A percentile compares a stretch with the other conserved stretches of the same genome.
Evolutionary conservation across 2,888 invertebrate species (phyloP).

Genomic region (Ferdinandea cuprea): DNA sequence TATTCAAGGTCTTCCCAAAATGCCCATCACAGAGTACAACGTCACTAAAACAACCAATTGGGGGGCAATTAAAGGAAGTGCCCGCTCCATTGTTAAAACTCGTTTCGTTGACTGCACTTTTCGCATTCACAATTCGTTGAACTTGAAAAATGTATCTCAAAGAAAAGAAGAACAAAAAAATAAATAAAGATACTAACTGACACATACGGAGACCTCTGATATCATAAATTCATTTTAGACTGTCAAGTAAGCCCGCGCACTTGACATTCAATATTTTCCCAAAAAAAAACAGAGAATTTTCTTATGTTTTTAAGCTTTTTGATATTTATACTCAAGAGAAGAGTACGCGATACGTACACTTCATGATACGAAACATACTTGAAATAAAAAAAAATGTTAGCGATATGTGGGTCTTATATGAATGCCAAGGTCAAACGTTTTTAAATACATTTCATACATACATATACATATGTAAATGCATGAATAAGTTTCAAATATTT

Average conservation of each 20-base stretch:
- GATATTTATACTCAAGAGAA: conserved; percentile 8
- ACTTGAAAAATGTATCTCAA: conserved; percentile 41
- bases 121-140: conserved; percentile 51
- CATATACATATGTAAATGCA: neutral
- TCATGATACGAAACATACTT: conserved; percentile 8
- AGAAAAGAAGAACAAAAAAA: conserved; percentile 17
- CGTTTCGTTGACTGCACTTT: conserved; percentile 52
- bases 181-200: neutral
- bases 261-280: conserved; percentile 52
- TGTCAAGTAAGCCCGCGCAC: conserved; percentile 37
- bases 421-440: conserved; percentile 48
- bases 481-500: too few species aligned
- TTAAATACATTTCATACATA: conserved; percentile 15
- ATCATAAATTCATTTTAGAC: conserved; percentile 33
- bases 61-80: conserved; percentile 49
- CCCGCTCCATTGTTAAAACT: conserved; percentile 31
- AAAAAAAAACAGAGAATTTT: neutral
- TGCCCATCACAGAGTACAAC: conserved; percentile 34
- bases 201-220: conserved; percentile 8
- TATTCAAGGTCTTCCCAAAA: conserved; percentile 55
- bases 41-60: conserved; percentile 17
- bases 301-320: conserved; percentile 17
- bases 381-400: neutral
- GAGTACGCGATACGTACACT: neutral
- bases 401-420: conserved; percentile 16